Base-by-base conservation (phyloP, 1,140 invertebrate species). In the Homalodisca vitripennis region DNA sequence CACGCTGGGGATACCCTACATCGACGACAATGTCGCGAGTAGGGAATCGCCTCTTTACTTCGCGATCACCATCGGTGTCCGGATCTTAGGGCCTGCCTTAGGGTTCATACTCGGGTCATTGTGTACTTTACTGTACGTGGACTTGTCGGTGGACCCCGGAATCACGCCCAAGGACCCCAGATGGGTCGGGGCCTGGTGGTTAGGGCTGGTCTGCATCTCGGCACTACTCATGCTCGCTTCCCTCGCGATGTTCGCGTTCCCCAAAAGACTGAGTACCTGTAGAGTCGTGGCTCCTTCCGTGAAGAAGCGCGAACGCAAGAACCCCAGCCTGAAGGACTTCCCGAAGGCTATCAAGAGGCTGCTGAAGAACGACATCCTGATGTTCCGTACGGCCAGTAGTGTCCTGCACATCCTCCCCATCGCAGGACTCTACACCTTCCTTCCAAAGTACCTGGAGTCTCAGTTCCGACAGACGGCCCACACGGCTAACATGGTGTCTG, bases 131-230 rank as follows among this genome's bases (percentile, higher is more conserved):
- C 82, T 95, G 62, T 95, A 95, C 77, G 92, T 93, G 24, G 88
- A 96, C 79, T 86, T 94, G 2, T 84, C 88, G 0, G 79, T 82
- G 3, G 86, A 90, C 77, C 90, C 92, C 3, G 87, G 88, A 72
- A 91, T 93, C 71, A 87, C 88, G 68, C 88, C 92, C 34, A 88
- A 84, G n/a, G 91, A 96, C 82, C 92, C 92, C 0, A 85, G 90
- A 79, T 97, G 93, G 93, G 89, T 96, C 26, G 92, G 93, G 24
- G 93, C 93, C 48, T 96, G 93, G 94, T 96, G 93, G 93, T 81
- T 95, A 31, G 92, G 91, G 53, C 80, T 92, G 72, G 88, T 96
- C 31, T 80, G 94, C 62, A 93, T 96, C 67, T 88, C 92, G 0
- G 85, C 85, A 0, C 83, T 92, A 72, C 84, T 96, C 73, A 85